Conservation (phyloP, 2,888 invertebrate species). For the Dermolepida albohirtum region DNA sequence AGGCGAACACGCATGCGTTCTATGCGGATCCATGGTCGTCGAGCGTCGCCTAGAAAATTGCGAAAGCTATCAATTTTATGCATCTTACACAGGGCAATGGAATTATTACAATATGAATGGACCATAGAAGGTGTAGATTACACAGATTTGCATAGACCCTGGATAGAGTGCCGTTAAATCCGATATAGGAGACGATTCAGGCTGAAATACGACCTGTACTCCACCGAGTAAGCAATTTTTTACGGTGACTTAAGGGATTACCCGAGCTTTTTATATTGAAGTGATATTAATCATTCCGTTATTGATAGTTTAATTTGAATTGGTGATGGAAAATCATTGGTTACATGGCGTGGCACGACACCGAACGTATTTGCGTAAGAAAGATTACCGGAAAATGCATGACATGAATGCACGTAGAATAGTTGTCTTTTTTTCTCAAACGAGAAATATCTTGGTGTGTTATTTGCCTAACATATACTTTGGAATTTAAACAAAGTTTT, state of each 20-base stretch:
- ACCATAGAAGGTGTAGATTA: conserved; percentile 55
- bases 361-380: too few species aligned
- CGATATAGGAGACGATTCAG: conserved; percentile 36
- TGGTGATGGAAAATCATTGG: neutral
- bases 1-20: conserved; percentile 36
- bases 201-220: conserved; percentile 32
- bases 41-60: conserved; percentile 56
- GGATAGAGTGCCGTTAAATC: conserved; percentile 50
- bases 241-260: conserved; percentile 45
- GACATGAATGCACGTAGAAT: too few species aligned
- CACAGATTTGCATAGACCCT: conserved; percentile 55
- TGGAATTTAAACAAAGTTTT: too few species aligned
- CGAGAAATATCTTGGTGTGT: too few species aligned
- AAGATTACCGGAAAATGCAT: too few species aligned
- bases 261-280: conserved; percentile 4
- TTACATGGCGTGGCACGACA: too few species aligned
- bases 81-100: conserved; percentile 59
- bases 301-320: conserved; percentile 34
- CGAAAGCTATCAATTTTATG: conserved; percentile 61
- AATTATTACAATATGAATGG: conserved; percentile 60
- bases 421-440: too few species aligned
- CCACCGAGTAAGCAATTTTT: conserved; percentile 46
- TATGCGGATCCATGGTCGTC: conserved; percentile 38
- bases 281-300: conserved; percentile 29
- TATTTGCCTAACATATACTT: too few species aligned